Conservation (phyloP, 2,888 invertebrate species). For the Malthinus flaveolus region DNA sequence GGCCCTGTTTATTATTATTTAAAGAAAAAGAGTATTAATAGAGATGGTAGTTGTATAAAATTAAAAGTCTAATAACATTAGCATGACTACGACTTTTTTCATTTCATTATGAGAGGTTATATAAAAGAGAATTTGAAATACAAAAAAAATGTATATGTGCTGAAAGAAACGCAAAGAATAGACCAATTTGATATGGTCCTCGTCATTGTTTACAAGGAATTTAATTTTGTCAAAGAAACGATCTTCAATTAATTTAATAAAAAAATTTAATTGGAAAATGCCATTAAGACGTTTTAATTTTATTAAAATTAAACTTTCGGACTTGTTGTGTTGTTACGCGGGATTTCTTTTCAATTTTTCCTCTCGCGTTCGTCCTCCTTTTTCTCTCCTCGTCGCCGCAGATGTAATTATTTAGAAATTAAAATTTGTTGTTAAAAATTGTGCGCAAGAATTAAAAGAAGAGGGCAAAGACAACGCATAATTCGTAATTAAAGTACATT, state of each 20-base stretch:
- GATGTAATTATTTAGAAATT: no score
- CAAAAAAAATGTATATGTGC: conserved; percentile 24
- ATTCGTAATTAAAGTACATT: neutral
- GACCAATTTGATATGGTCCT: conserved; percentile 26
- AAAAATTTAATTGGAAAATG: neutral
- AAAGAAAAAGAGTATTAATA: no score
- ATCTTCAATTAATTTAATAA: conserved; percentile 5
- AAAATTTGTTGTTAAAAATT: neutral
- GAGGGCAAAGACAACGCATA: neutral
- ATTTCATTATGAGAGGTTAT: conserved; percentile 30
- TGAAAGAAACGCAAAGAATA: conserved; percentile 24
- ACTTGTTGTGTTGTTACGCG: neutral
- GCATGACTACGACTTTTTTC: conserved; percentile 38
- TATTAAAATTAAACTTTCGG: neutral
- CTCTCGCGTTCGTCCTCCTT: no score
- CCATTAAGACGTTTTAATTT: neutral
- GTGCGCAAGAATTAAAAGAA: neutral
- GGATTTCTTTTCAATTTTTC: neutral
- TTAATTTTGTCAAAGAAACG: conserved; percentile 22
- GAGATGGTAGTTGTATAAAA: conserved; percentile 15
- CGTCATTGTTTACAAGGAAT: conserved; percentile 31
- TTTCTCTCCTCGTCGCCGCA: no score
- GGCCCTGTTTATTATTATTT: no score
- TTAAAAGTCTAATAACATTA: conserved; percentile 36
- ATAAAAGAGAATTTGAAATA: conserved; percentile 32